Conservation (phyloP, 2,797 vertebrate genomes). For the Enteromius trimaculatus region DNA sequence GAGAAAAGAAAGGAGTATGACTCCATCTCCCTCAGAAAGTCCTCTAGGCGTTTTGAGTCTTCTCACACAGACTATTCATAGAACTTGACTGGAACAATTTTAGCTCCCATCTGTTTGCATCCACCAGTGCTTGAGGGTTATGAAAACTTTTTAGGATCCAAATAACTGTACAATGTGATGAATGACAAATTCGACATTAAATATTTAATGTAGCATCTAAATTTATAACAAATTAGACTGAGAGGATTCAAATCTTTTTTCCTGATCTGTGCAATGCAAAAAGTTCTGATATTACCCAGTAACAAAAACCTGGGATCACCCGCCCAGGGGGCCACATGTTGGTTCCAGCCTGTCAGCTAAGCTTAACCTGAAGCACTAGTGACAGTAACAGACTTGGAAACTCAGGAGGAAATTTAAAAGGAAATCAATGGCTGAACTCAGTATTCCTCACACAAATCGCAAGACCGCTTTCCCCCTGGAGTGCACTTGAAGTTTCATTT, state of each 20-base stretch:
- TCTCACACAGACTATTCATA: slow-evolving; percentile 34
- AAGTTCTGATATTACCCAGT: background rate
- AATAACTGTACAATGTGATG: background rate
- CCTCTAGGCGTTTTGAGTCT: slow-evolving; percentile 33
- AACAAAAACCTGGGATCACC: slow-evolving; percentile 10
- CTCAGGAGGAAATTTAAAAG: slow-evolving; percentile 38
- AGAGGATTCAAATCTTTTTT: background rate
- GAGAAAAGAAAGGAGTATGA: slow-evolving; percentile 30
- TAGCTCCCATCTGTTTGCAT: slow-evolving; percentile 42
- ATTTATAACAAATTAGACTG: background rate
- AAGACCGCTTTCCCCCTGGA: slow-evolving; percentile 34
- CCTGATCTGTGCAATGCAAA: background rate
- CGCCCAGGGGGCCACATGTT: slow-evolving; percentile 33
- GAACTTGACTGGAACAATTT: slow-evolving; percentile 27
- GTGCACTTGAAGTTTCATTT: slow-evolving; percentile 37
- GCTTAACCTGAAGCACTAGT: slow-evolving; percentile 46
- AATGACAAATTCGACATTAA: background rate
- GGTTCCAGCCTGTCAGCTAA: slow-evolving; percentile 46
- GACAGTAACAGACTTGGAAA: slow-evolving; percentile 46
- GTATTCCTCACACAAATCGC: slow-evolving; percentile 41
- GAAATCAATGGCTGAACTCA: slow-evolving; percentile 48
- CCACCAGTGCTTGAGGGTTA: background rate
- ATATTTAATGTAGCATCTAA: background rate
- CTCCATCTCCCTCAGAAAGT: slow-evolving; percentile 40
- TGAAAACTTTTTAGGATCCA: slow-evolving; percentile 14